Evolutionary conservation across 2,888 invertebrate species (phyloP).

Genomic region (Hirtodrosophila duncani): DNA sequence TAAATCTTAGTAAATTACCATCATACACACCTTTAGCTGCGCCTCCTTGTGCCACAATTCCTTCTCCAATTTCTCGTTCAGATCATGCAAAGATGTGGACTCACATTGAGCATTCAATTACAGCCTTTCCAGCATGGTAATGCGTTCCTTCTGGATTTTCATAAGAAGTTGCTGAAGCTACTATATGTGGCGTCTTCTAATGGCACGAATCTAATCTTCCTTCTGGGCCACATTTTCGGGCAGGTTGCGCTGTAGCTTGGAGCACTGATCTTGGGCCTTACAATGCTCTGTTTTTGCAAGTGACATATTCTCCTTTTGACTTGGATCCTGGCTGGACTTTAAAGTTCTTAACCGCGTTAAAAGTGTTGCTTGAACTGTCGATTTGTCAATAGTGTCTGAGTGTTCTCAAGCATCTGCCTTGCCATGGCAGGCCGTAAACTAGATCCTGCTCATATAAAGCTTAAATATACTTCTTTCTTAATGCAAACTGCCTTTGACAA

Average conservation of each 20-base stretch:
- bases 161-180: too few relatives aligned
- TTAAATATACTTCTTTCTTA: too few relatives aligned
- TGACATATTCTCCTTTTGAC: conserved; percentile 89
- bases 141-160: conserved; percentile 88
- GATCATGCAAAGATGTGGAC: conserved; percentile 97
- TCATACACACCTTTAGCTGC: conserved; percentile 88
- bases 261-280: conserved; percentile 94
- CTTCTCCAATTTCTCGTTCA: conserved; percentile 98
- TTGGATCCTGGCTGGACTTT: too few relatives aligned
- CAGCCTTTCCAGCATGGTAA: conserved; percentile 97
- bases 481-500: too few relatives aligned
- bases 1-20: conserved; percentile 16
- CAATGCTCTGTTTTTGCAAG: conserved; percentile 94
- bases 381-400: too few relatives aligned
- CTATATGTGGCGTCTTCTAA: too few relatives aligned
- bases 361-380: too few relatives aligned
- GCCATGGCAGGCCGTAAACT: too few relatives aligned
- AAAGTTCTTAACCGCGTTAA: too few relatives aligned
- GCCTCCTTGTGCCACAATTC: conserved; percentile 98
- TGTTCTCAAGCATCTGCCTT: too few relatives aligned
- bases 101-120: conserved; percentile 98
- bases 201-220: conserved; percentile 93
- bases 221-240: conserved; percentile 96
- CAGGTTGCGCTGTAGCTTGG: conserved; percentile 94
- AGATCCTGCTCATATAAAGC: too few relatives aligned